Base-by-base conservation (phyloP, 2,888 invertebrate genomes). In the Orgyia antiqua region DNA sequence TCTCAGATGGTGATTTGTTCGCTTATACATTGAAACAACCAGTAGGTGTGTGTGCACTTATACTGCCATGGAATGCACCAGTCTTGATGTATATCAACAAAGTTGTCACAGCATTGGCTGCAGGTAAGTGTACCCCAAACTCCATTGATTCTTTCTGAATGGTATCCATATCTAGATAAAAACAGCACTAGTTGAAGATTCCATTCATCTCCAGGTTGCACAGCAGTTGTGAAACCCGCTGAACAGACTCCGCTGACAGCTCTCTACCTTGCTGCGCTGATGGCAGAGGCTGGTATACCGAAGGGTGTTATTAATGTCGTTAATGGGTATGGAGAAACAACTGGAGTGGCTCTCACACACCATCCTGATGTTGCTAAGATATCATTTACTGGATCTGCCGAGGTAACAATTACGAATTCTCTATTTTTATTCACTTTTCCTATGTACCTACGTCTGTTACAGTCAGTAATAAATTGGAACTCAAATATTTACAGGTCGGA, bases 41-140 rank as follows among this genome's bases (percentile, higher is more conserved):
- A 0, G 92, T 96, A 1, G 78, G 78, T 1, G 94, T 96, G 1
- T 94, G 94, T 58, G 96, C 92, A 0, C 92, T 95, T 65, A 96
- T 96, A 45, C 92, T 95, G 40, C 96, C 96, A 0, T 96, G 96
- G 96, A 96, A 96, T 68, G 96, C 92, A 49, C 96, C 95, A 0
- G 60, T 94, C 17, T 60, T 95, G 38, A 96, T 98, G 95, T 91
- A 94, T 77, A 89, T 94, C 1, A 95, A 94, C 94, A 98, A 98
- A 82, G 87, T 97, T 11, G 93, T 84, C 2, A 91, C 93, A 0
- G 93, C 93, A 0, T 63, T 93, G 27, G 90, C 92, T 6, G 71
- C 73, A 21, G 72, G 73, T 70, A 36, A 49, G 40, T 20, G 2
- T 9, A 20, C n/a, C 4, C 4, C n/a, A n/a, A n/a, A n/a, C n/a